phyloP scores from a whole-genome alignment of 2,797 vertebrate species.

The Phaenicophaeus curvirostris region DNA sequence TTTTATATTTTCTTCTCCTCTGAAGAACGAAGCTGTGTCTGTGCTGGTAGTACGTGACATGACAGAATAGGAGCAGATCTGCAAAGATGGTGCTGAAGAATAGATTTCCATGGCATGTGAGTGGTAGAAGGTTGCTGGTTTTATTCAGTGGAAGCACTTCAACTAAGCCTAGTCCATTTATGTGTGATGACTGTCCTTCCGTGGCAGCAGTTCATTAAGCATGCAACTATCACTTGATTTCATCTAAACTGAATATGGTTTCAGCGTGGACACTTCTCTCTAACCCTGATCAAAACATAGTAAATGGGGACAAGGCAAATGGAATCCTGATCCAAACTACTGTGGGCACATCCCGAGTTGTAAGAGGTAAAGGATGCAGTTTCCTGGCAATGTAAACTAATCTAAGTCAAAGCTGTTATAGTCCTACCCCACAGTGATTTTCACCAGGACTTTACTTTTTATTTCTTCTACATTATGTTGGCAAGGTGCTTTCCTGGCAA shows the following conservation, averaged over 20 bases:
- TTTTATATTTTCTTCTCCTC: neutral
- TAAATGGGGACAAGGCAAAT: neutral
- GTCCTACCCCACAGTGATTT: neutral
- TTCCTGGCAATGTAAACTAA: neutral
- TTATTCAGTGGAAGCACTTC: neutral
- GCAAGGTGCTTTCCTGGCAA: neutral
- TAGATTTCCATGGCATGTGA: rapidly evolving
- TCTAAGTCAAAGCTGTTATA: neutral
- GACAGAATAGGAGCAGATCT: neutral
- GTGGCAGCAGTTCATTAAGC: rapidly evolving
- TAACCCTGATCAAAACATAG: neutral
- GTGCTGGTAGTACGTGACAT: too few species aligned
- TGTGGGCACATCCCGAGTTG: neutral
- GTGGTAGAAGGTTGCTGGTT: neutral
- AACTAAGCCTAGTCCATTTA: neutral
- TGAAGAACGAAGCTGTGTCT: neutral
- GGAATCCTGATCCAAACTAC: neutral
- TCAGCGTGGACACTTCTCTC: neutral
- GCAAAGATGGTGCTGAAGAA: neutral
- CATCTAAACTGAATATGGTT: neutral
- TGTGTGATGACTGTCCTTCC: neutral
- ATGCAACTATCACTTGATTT: neutral
- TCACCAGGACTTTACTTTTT: neutral
- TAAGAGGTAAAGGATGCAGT: neutral
- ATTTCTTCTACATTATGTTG: neutral